Conservation (phyloP, 2,888 invertebrate species). For the Oxystoma pomonae region DNA sequence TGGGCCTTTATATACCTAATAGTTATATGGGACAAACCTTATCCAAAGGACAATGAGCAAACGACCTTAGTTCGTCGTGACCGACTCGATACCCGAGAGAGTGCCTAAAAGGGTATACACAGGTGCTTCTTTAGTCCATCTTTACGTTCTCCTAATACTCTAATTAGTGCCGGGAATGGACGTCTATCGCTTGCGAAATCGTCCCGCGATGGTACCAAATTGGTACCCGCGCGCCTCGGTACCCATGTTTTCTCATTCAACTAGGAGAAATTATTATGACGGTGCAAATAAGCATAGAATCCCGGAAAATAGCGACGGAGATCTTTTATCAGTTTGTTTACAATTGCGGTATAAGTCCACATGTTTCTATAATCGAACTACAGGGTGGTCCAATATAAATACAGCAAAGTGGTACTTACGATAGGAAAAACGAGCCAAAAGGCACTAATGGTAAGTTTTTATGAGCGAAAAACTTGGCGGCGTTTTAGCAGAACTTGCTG, state of each 20-base stretch:
- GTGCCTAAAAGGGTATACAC: slow-evolving; percentile 15
- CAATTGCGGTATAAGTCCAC: slow-evolving; percentile 18
- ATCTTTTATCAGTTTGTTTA: slow-evolving; percentile 23
- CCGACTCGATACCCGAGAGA: not conserved
- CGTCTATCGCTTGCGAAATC: not conserved
- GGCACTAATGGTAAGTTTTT: too few relatives aligned
- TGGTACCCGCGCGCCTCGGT: slow-evolving; percentile 22
- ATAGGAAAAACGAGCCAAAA: too few relatives aligned
- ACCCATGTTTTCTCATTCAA: slow-evolving; percentile 22
- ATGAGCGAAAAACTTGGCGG: too few relatives aligned
- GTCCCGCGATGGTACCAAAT: slow-evolving; percentile 13
- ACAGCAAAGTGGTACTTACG: too few relatives aligned
- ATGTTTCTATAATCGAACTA: not conserved
- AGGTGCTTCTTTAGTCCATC: slow-evolving; percentile 19
- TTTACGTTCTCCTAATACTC: slow-evolving; percentile 24
- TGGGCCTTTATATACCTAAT: too few relatives aligned
- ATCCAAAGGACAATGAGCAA: too few relatives aligned
- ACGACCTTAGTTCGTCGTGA: not conserved
- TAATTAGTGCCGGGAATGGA: slow-evolving; percentile 32
- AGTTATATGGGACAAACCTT: too few relatives aligned
- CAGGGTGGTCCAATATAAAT: not conserved
- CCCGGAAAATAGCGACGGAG: slow-evolving; percentile 17
- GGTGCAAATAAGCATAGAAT: slow-evolving; percentile 17
- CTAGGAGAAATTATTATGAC: slow-evolving; percentile 19
- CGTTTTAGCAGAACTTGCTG: too few relatives aligned